Percentiles rank a stretch among this genome's conserved stretches.
Conservation (phyloP, 2,888 invertebrate genomes). For the Lepetodrilus schrolli region DNA sequence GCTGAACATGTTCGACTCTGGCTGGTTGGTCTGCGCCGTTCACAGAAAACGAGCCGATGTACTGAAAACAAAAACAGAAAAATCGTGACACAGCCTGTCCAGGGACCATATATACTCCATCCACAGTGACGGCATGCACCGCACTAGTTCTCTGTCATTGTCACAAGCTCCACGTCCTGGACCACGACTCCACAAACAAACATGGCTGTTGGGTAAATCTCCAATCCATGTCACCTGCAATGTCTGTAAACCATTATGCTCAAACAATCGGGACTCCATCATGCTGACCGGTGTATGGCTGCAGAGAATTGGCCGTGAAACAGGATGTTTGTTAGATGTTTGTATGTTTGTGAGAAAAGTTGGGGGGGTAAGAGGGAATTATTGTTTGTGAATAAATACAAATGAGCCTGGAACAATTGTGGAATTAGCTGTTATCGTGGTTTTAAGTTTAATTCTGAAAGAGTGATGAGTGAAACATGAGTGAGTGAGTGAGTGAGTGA, state of each 20-base stretch:
- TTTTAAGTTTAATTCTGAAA: too few relatives aligned
- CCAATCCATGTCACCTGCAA: background rate
- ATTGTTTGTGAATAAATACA: background rate
- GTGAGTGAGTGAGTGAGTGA: background rate
- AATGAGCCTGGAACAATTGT: background rate
- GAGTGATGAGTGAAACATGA: background rate
- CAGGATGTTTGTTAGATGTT: background rate
- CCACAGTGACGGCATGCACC: background rate
- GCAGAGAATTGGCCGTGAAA: background rate
- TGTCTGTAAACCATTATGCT: background rate
- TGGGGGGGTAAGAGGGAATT: too few relatives aligned
- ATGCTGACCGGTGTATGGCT: background rate
- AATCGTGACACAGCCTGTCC: background rate
- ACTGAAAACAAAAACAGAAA: conserved; percentile 63
- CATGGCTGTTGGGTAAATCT: background rate
- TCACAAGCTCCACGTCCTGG: background rate
- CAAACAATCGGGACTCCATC: background rate
- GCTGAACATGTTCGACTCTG: conserved; percentile 81
- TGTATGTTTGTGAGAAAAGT: background rate
- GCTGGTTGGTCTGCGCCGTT: conserved; percentile 81
- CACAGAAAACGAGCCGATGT: conserved; percentile 87
- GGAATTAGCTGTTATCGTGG: too few relatives aligned
- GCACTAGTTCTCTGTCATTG: too few relatives aligned
- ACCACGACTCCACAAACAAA: background rate
- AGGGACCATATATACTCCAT: background rate